Conservation (phyloP, 2,888 invertebrate species). For the Nomada fucata region DNA sequence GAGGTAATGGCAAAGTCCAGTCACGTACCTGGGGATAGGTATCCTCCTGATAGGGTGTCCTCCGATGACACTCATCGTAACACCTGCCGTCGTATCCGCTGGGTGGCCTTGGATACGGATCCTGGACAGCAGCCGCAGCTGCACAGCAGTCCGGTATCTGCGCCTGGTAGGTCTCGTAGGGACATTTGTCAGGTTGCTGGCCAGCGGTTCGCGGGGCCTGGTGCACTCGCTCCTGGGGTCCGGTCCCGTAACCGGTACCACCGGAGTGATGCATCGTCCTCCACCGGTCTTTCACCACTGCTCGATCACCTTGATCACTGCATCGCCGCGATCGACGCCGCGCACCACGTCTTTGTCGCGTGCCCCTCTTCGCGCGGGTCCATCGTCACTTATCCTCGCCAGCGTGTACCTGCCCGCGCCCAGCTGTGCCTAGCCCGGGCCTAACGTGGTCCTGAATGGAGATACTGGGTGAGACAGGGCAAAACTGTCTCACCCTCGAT, state of each 20-base stretch:
- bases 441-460: slow-evolving; percentile 36
- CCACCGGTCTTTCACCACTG: slow-evolving; percentile 55
- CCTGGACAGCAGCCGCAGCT: slow-evolving; percentile 82
- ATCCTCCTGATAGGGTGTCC: slow-evolving; percentile 81
- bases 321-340: slow-evolving; percentile 57
- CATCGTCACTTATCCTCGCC: slow-evolving; percentile 47
- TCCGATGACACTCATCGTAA: slow-evolving; percentile 81
- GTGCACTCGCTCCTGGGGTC: slow-evolving; percentile 81
- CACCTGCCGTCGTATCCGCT: slow-evolving; percentile 82
- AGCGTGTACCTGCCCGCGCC: slow-evolving; percentile 7
- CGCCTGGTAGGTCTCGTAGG: slow-evolving; percentile 82
- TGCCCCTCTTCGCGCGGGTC: slow-evolving; percentile 46
- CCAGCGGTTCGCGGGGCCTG: slow-evolving; percentile 75
- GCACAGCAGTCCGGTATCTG: slow-evolving; percentile 84
- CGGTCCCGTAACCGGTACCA: slow-evolving; percentile 76
- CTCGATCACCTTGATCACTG: slow-evolving; percentile 69
- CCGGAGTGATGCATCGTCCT: slow-evolving; percentile 81
- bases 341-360: slow-evolving; percentile 60
- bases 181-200: slow-evolving; percentile 78
- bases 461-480: slow-evolving; percentile 43
- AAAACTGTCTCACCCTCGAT: slow-evolving; percentile 46
- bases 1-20: neutral
- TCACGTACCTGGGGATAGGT: slow-evolving; percentile 79
- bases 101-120: slow-evolving; percentile 83
- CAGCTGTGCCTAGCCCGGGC: slow-evolving; percentile 25